Evolutionary conservation across 2,797 vertebrate species (phyloP).

Genomic region (Leucoraja ocellata): DNA sequence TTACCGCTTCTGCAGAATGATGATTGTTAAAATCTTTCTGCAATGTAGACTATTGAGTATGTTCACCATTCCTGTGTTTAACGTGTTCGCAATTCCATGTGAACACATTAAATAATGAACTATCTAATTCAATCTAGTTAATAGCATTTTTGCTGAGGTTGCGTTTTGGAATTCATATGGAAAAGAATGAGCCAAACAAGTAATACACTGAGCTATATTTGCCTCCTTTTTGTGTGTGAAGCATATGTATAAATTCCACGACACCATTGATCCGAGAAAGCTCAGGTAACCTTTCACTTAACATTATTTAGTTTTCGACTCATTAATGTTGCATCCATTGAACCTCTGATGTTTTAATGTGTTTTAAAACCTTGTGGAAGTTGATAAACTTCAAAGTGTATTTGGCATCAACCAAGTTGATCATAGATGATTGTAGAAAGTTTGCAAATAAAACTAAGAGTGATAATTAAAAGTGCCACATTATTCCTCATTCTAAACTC

Average conservation of each 20-base stretch:
- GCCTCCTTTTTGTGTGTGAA: not conserved
- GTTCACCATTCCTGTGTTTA: too few relatives aligned
- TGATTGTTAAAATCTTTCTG: not conserved
- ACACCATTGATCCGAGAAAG: not conserved
- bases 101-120: not conserved
- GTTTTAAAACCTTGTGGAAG: not conserved
- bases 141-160: not conserved
- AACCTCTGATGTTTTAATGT: not conserved
- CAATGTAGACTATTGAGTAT: not conserved
- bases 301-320: not conserved
- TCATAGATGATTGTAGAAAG: not conserved
- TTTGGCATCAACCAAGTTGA: not conserved
- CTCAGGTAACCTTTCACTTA: not conserved
- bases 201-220: too few relatives aligned
- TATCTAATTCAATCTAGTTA: not conserved
- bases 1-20: not conserved
- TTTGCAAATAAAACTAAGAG: not conserved
- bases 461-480: not conserved
- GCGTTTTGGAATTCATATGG: not conserved
- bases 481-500: slow-evolving; percentile 14
- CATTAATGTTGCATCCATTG: not conserved
- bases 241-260: not conserved
- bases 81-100: too few relatives aligned
- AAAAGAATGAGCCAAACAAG: not conserved
- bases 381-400: slow-evolving; percentile 25